A percentile compares a stretch with the other conserved stretches of the same genome.
These are phyloP conservation scores for Gallinago undulata DNA, from an alignment of 2,113 vertebrate genomes.

Conservation along the genomic window DNA sequence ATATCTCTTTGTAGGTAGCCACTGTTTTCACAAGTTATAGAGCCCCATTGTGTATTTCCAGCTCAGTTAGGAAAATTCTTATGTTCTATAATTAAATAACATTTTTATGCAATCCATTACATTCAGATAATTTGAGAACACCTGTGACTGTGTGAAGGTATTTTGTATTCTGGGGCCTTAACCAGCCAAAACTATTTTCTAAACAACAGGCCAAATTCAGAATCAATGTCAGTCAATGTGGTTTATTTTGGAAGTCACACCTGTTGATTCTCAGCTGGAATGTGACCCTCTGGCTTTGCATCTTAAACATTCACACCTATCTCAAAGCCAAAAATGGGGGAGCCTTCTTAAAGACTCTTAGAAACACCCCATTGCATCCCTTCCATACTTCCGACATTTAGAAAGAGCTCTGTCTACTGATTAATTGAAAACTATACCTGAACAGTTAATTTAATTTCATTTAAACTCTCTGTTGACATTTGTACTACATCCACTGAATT, in stretches of 20 bases:
- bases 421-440: neutral
- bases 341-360: neutral
- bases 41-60: neutral
- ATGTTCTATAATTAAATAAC: neutral
- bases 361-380: neutral
- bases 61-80: neutral
- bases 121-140: neutral
- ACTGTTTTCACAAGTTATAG: neutral
- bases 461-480: neutral
- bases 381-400: neutral
- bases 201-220: neutral
- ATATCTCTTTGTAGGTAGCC: neutral
- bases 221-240: neutral
- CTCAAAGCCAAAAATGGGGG: neutral
- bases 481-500: neutral
- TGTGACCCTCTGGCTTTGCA: neutral
- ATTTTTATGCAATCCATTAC: neutral
- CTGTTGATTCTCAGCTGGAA: neutral
- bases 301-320: neutral
- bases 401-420: neutral
- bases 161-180: neutral
- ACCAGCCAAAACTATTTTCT: neutral
- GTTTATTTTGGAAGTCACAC: slow-evolving; percentile 1
- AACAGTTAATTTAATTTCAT: neutral
- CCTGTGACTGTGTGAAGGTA: neutral